phyloP scores from a whole-genome alignment of 2,113 vertebrate species.

The Boleophthalmus pectinirostris region DNA sequence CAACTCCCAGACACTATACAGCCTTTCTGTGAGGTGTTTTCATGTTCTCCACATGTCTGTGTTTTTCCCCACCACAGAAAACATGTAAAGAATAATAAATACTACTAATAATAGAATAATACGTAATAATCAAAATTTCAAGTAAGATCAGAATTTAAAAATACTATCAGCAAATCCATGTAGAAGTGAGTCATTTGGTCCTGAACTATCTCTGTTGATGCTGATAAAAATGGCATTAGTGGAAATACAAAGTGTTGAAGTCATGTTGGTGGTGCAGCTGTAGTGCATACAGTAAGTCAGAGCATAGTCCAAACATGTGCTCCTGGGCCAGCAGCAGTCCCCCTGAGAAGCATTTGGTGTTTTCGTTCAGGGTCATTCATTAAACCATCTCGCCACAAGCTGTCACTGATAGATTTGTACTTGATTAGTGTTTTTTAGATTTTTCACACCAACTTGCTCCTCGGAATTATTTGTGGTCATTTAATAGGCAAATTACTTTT shows the following conservation, averaged over 20 bases:
- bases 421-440: background rate
- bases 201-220: constrained; percentile 19
- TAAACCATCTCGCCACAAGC: constrained; percentile 9
- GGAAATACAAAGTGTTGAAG: constrained; percentile 51
- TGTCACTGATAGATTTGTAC: constrained; percentile 14
- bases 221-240: constrained; percentile 36
- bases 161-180: constrained; percentile 5
- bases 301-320: constrained; percentile 55
- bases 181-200: constrained; percentile 25
- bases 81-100: no score
- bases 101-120: no score
- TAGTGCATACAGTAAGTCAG: constrained; percentile 56
- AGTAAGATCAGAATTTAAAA: background rate
- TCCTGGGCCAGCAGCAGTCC: constrained; percentile 38
- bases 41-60: no score
- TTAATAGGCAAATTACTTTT: background rate
- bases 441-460: background rate
- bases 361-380: constrained; percentile 21
- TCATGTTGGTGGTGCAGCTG: constrained; percentile 57
- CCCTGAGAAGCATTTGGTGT: constrained; percentile 33
- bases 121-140: no score
- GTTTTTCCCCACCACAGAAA: no score
- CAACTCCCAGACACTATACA: no score
- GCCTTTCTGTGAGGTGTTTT: no score
- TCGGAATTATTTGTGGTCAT: background rate